A percentile compares a stretch with the other conserved stretches of the same genome.
These are phyloP conservation scores for Tubulanus polymorphus DNA, from an alignment of 2,888 invertebrate genomes.

Conservation along the genomic window DNA sequence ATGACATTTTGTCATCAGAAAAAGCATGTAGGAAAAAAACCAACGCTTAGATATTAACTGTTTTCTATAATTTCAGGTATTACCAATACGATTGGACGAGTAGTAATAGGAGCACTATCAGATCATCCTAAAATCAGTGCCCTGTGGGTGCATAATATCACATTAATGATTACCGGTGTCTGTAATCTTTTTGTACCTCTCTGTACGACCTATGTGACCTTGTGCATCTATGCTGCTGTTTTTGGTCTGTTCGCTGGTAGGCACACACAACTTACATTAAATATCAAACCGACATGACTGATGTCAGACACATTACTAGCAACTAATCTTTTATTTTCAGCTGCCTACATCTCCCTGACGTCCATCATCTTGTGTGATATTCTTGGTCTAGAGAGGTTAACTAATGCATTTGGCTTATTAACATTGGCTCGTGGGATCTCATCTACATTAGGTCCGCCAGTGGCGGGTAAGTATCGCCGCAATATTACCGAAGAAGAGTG, in stretches of 20 bases:
- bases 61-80: conserved; percentile 57
- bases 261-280: conserved; percentile 13
- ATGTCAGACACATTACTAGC: not conserved
- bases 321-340: conserved; percentile 56
- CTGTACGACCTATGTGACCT: conserved; percentile 71
- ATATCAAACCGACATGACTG: not conserved
- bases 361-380: conserved; percentile 96
- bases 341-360: conserved; percentile 95
- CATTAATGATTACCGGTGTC: conserved; percentile 80
- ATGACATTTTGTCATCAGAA: not conserved
- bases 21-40: not conserved
- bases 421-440: conserved; percentile 94
- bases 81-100: conserved; percentile 89
- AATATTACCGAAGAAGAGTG: not conserved
- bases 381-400: conserved; percentile 89
- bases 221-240: conserved; percentile 76
- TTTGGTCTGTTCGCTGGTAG: conserved; percentile 68
- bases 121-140: conserved; percentile 69
- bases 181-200: conserved; percentile 80
- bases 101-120: conserved; percentile 83
- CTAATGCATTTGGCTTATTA: conserved; percentile 93
- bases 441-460: conserved; percentile 76
- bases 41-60: not conserved
- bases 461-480: conserved; percentile 64
- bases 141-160: conserved; percentile 82